Evolutionary conservation across 1,140 invertebrate genomes (phyloP).

Genomic region (Lucilia sericata): DNA sequence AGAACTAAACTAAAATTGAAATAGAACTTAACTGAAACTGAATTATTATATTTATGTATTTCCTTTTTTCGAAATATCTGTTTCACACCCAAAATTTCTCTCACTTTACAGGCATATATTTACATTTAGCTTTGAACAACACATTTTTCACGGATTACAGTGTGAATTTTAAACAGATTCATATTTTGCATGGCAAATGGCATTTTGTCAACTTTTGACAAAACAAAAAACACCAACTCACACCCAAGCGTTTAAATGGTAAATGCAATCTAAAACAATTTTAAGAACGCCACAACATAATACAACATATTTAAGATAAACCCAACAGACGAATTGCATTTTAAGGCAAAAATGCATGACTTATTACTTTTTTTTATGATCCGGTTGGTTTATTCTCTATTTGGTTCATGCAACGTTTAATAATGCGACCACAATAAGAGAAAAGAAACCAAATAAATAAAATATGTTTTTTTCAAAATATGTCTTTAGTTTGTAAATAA

Average conservation of each 20-base stretch:
- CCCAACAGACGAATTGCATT: background rate
- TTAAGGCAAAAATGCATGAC: background rate
- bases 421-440: background rate
- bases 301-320: no score
- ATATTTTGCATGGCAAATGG: conserved; percentile 41
- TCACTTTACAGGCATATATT: no score
- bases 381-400: background rate
- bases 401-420: background rate
- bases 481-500: background rate
- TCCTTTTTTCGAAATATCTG: no score
- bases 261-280: background rate
- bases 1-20: no score
- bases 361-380: background rate
- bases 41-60: no score
- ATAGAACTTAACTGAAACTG: no score
- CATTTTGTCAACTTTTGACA: conserved; percentile 32
- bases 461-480: background rate
- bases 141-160: background rate
- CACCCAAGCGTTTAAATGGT: no score
- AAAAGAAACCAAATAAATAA: background rate
- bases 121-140: no score
- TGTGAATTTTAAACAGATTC: conserved; percentile 8
- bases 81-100: no score
- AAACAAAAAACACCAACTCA: background rate
- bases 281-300: background rate